Evolutionary conservation across 2,113 vertebrate species (phyloP).

Genomic region (Rousettus leschenaultii): DNA sequence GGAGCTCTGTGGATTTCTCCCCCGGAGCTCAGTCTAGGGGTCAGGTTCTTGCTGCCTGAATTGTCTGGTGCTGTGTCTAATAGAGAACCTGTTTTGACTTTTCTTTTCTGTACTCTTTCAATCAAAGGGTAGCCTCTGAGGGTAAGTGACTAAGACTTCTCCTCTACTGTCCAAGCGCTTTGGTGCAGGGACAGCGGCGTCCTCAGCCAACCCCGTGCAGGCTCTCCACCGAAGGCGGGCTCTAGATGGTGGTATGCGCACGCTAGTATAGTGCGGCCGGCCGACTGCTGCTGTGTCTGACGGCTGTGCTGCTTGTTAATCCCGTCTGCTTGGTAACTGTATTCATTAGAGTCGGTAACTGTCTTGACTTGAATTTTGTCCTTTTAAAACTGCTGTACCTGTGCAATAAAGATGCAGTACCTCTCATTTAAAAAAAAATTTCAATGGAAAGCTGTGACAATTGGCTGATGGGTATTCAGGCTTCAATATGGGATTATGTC

Average conservation of each 20-base stretch:
- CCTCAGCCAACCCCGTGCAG: conserved; percentile 89
- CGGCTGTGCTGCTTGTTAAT: conserved; percentile 74
- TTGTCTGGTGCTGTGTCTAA: conserved; percentile 86
- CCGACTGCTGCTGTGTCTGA: conserved; percentile 82
- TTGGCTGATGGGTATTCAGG: conserved; percentile 29
- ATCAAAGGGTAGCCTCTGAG: conserved; percentile 92
- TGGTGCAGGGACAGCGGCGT: conserved; percentile 91
- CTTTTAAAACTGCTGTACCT: conserved; percentile 64
- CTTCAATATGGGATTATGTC: background rate
- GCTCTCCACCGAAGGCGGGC: conserved; percentile 88
- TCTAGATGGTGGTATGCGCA: conserved; percentile 88
- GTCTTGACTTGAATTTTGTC: conserved; percentile 58
- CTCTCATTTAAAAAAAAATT: conserved; percentile 15
- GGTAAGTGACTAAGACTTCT: conserved; percentile 93
- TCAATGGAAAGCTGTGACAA: background rate
- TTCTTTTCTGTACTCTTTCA: conserved; percentile 92
- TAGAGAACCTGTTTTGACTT: conserved; percentile 90
- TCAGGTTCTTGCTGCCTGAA: conserved; percentile 86
- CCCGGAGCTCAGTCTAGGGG: conserved; percentile 69
- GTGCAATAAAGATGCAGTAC: conserved; percentile 63
- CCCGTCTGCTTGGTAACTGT: conserved; percentile 78
- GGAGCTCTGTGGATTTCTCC: background rate
- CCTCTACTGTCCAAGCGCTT: conserved; percentile 89
- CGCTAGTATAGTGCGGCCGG: conserved; percentile 83
- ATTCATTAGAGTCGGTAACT: conserved; percentile 64